Conservation (phyloP, 1,140 invertebrate genomes). For the Diorhabda carinulata region DNA sequence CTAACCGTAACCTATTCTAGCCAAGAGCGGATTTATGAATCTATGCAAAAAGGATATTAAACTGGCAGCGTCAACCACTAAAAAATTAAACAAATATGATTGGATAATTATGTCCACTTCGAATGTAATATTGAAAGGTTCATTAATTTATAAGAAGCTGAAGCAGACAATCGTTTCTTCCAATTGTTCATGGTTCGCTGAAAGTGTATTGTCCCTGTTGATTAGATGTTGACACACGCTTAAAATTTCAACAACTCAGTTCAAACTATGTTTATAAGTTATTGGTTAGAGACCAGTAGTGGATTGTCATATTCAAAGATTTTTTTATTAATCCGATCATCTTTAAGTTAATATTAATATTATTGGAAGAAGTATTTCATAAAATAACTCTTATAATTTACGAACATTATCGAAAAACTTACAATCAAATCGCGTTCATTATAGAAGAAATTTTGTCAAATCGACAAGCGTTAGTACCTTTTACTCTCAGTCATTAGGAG, state of each 20-base stretch:
- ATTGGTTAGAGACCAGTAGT: slow-evolving; percentile 31
- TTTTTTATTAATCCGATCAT: slow-evolving; percentile 31
- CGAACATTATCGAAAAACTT: slow-evolving; percentile 41
- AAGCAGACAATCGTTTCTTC: background rate
- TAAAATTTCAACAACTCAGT: background rate
- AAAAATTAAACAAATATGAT: slow-evolving; percentile 23
- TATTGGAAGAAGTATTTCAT: slow-evolving; percentile 34
- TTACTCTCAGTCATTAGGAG: slow-evolving; percentile 34
- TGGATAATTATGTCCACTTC: slow-evolving; percentile 10
- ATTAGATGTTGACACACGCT: background rate
- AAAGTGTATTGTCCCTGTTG: background rate
- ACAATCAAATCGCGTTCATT: slow-evolving; percentile 15
- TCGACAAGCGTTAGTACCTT: slow-evolving; percentile 17
- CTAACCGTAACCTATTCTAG: slow-evolving; percentile 21
- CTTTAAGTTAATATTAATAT: slow-evolving; percentile 25
- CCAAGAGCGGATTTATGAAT: slow-evolving; percentile 12
- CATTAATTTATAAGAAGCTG: background rate
- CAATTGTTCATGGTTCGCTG: background rate
- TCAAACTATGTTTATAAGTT: slow-evolving; percentile 8
- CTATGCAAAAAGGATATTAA: slow-evolving; percentile 1
- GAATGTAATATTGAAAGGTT: slow-evolving; percentile 19
- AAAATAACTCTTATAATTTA: slow-evolving; percentile 36
- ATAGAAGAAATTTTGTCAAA: slow-evolving; percentile 16
- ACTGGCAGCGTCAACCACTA: slow-evolving; percentile 20
- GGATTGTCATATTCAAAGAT: slow-evolving; percentile 35